phyloP scores from a whole-genome alignment of 2,888 invertebrate species.

The Podabrus alpinus region DNA sequence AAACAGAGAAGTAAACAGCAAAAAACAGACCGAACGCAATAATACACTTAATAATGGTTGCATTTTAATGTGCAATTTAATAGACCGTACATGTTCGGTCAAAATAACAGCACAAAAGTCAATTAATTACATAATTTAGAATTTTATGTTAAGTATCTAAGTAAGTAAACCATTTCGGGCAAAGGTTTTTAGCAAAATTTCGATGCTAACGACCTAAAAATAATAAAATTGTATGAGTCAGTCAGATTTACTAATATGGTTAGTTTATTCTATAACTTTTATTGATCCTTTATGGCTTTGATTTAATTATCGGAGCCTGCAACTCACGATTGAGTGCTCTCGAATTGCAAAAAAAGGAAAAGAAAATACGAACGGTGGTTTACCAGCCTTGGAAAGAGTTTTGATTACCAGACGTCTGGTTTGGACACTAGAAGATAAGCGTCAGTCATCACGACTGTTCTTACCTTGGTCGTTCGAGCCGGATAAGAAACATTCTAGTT shows the following conservation, averaged over 20 bases:
- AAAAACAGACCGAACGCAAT: not conserved
- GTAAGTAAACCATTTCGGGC: not conserved
- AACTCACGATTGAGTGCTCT: not conserved
- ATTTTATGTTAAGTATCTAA: not conserved
- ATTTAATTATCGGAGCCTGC: not conserved
- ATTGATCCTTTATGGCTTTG: not conserved
- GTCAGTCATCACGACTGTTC: not conserved
- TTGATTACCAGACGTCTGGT: too few relatives aligned
- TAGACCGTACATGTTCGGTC: not conserved
- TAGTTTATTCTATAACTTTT: not conserved
- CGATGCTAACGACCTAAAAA: not conserved
- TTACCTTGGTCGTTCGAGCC: not conserved
- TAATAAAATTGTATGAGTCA: not conserved
- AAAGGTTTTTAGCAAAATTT: not conserved
- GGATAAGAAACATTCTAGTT: too few relatives aligned
- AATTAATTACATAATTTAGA: not conserved
- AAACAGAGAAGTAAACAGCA: not conserved
- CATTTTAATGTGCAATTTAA: not conserved
- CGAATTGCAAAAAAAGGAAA: not conserved
- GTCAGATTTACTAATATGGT: not conserved
- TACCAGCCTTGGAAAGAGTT: not conserved
- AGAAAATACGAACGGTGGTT: not conserved
- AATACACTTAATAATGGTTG: not conserved
- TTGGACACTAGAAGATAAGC: not conserved
- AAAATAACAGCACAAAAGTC: constrained; percentile 1